A percentile compares a stretch with the other conserved stretches of the same genome.
phyloP scores from a whole-genome alignment of 1,140 invertebrate genomes.

The Liolophura sinensis region DNA sequence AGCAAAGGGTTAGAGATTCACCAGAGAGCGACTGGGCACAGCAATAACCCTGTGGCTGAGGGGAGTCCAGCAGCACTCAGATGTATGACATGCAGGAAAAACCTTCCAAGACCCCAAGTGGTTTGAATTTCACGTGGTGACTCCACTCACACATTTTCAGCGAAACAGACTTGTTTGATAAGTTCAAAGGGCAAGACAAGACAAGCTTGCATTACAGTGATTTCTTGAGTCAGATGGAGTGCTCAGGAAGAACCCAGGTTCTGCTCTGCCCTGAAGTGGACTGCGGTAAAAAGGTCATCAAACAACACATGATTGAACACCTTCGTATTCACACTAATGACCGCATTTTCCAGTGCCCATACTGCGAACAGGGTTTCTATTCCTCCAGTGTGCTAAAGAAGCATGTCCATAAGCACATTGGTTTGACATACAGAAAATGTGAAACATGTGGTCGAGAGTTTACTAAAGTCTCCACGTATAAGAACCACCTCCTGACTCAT shows the following conservation, averaged over 20 bases:
- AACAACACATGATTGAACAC: slow-evolving; percentile 45
- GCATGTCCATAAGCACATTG: slow-evolving; percentile 50
- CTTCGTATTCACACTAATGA: slow-evolving; percentile 44
- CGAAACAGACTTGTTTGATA: slow-evolving; percentile 31
- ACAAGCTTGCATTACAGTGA: slow-evolving; percentile 35
- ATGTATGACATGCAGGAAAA: slow-evolving; percentile 43
- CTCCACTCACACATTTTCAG: slow-evolving; percentile 39
- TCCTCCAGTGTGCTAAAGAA: slow-evolving; percentile 38
- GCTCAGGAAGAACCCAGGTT: slow-evolving; percentile 21
- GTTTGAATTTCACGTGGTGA: slow-evolving; percentile 44
- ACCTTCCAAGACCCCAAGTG: slow-evolving; percentile 41
- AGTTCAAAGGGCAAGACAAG: slow-evolving; percentile 31
- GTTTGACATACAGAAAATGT: slow-evolving; percentile 36
- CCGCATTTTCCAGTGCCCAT: slow-evolving; percentile 41
- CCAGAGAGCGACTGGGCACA: not conserved
- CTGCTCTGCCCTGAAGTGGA: slow-evolving; percentile 38
- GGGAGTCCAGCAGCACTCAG: slow-evolving; percentile 16
- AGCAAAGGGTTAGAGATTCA: not conserved
- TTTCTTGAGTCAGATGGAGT: slow-evolving; percentile 32
- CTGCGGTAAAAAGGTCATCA: slow-evolving; percentile 40
- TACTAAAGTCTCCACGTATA: slow-evolving; percentile 35
- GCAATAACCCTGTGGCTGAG: slow-evolving; percentile 10
- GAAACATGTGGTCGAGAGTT: slow-evolving; percentile 46
- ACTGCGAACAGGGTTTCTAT: slow-evolving; percentile 40
- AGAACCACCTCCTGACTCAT: slow-evolving; percentile 41